A percentile compares a stretch with the other conserved stretches of the same genome.
phyloP scores from a whole-genome alignment of 2,888 invertebrate genomes.

The Meteorus cinctellus region DNA sequence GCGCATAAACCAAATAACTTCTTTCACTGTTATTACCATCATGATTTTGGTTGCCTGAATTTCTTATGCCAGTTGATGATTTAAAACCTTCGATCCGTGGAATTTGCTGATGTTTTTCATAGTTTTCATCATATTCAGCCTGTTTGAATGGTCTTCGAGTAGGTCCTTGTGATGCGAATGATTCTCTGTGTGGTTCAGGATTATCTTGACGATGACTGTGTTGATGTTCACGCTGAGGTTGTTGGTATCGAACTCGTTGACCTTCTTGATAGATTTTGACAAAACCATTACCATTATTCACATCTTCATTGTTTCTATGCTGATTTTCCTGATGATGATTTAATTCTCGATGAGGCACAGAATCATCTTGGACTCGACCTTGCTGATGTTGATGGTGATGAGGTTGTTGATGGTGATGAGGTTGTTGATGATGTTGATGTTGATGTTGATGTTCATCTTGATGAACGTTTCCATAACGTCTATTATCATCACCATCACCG shows the following conservation, averaged over 20 bases:
- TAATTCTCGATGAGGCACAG: neutral
- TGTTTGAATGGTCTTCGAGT: neutral
- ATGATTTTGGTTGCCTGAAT: neutral
- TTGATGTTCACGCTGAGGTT: slow-evolving; percentile 5
- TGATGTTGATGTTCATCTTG: too few relatives aligned
- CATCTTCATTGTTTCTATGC: neutral
- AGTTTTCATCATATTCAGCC: neutral
- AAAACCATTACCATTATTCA: neutral
- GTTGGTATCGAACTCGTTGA: neutral
- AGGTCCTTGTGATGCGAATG: neutral
- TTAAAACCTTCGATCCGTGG: neutral
- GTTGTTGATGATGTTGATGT: slow-evolving; percentile 19
- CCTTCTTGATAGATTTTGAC: neutral
- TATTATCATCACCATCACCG: too few relatives aligned
- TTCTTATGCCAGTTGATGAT: neutral
- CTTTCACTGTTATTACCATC: neutral
- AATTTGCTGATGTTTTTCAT: neutral
- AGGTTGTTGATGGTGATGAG: slow-evolving; percentile 29
- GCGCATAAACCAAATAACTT: slow-evolving; percentile 25
- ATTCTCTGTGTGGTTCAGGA: neutral
- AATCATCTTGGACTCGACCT: slow-evolving; percentile 18
- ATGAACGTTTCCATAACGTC: too few relatives aligned
- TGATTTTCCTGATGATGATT: neutral
- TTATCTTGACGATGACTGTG: slow-evolving; percentile 24
- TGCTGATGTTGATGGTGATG: slow-evolving; percentile 33